These are phyloP conservation scores for Onthophagus sagittarius DNA, from an alignment of 2,888 invertebrate genomes.

Conservation along the genomic window DNA sequence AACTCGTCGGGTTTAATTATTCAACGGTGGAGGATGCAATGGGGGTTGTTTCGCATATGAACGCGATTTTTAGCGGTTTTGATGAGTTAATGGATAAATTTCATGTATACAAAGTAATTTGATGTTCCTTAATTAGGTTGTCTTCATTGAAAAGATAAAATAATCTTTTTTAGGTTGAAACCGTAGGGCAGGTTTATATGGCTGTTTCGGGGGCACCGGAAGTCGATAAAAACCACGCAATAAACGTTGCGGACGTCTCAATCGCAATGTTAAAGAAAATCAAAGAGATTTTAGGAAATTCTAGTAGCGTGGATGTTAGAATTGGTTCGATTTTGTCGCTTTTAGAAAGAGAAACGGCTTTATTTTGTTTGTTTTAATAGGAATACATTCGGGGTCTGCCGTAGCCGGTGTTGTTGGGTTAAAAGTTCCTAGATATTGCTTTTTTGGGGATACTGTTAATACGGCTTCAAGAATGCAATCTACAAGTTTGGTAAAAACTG, in stretches of 20 bases:
- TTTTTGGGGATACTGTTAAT: conserved; percentile 89
- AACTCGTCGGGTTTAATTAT: conserved; percentile 60
- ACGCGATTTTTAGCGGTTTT: conserved; percentile 80
- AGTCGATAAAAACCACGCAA: conserved; percentile 68
- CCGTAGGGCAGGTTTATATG: conserved; percentile 89
- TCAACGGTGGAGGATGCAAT: conserved; percentile 60
- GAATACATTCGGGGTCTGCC: conserved; percentile 83
- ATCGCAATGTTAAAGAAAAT: conserved; percentile 69
- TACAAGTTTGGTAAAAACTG: conserved; percentile 53
- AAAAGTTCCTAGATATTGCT: conserved; percentile 80
- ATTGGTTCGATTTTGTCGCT: conserved; percentile 62
- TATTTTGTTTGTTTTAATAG: conserved; percentile 38
- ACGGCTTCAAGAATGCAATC: conserved; percentile 89
- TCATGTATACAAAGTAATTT: conserved; percentile 79
- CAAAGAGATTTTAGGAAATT: conserved; percentile 59
- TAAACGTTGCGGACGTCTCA: conserved; percentile 73
- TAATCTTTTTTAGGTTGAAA: conserved; percentile 80
- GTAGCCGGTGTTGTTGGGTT: conserved; percentile 85
- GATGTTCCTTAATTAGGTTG: too few species aligned
- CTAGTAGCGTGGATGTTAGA: conserved; percentile 59
- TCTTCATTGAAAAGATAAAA: neutral
- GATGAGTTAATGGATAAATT: conserved; percentile 80
- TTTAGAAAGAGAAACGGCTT: too few species aligned
- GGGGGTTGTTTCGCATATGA: conserved; percentile 81
- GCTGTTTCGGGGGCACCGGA: conserved; percentile 87